Percentiles rank a stretch among this genome's conserved stretches.
These are phyloP conservation scores for Tychaedon coryphoeus DNA, from an alignment of 2,113 vertebrate genomes.

Conservation along the genomic window DNA sequence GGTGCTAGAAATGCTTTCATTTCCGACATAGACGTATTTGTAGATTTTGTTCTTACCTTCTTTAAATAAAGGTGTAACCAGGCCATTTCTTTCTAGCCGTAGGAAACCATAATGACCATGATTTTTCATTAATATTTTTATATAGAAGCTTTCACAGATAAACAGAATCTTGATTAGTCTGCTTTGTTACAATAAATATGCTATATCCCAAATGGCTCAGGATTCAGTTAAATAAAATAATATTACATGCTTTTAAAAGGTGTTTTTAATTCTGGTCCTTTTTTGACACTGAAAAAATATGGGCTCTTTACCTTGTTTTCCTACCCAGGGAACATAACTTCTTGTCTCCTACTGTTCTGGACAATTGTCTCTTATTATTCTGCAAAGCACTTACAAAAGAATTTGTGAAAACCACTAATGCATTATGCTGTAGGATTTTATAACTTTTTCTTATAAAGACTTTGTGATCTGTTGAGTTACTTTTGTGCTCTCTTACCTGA, in stretches of 20 bases:
- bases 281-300: not conserved
- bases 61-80: not conserved
- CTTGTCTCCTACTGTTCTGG: not conserved
- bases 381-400: not conserved
- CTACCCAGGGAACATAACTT: not conserved
- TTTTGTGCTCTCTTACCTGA: not conserved
- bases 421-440: not conserved
- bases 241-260: not conserved
- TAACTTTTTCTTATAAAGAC: not conserved
- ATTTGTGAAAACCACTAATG: not conserved
- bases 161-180: not conserved
- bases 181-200: not conserved
- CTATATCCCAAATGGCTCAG: not conserved
- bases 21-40: not conserved
- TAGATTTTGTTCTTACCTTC: not conserved
- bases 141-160: not conserved
- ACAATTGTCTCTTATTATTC: not conserved
- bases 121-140: not conserved
- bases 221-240: not conserved
- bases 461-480: not conserved
- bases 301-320: not conserved
- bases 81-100: not conserved
- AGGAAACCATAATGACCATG: not conserved
- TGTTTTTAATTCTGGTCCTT: not conserved
- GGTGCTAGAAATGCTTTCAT: not conserved